Conservation (phyloP, 2,113 vertebrate genomes). For the Neogobius melanostomus region DNA sequence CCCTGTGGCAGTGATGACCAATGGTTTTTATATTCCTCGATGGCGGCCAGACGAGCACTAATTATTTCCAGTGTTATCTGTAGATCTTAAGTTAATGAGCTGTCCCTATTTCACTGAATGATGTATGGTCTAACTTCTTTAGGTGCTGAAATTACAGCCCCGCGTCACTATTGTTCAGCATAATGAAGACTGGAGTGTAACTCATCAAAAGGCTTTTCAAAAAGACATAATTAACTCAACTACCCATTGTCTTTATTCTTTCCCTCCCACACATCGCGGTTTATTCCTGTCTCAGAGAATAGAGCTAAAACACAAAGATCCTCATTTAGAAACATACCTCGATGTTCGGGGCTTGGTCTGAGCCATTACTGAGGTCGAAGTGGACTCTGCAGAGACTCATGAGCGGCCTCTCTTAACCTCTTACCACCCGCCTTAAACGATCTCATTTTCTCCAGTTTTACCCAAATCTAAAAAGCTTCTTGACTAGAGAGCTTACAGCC, state of each 20-base stretch:
- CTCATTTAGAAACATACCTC: background rate
- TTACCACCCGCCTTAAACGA: no score
- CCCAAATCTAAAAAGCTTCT: no score
- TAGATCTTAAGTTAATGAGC: conserved; percentile 34
- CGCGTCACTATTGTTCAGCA: conserved; percentile 31
- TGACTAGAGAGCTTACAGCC: no score
- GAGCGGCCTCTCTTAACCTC: no score
- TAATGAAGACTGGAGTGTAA: conserved; percentile 38
- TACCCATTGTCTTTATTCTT: conserved; percentile 11
- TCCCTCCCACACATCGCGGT: background rate
- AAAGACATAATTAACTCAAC: conserved; percentile 41
- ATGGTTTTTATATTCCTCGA: background rate
- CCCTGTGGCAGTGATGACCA: background rate
- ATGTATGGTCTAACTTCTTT: conserved; percentile 25
- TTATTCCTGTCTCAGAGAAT: conserved; percentile 3
- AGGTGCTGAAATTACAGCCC: conserved; percentile 37
- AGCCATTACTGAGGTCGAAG: background rate
- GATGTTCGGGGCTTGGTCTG: background rate
- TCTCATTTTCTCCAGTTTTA: no score
- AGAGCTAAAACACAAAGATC: background rate
- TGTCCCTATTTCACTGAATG: conserved; percentile 23
- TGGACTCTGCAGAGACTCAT: background rate
- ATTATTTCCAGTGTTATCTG: conserved; percentile 35
- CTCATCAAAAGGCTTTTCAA: conserved; percentile 39
- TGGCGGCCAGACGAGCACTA: background rate